A percentile compares a stretch with the other conserved stretches of the same genome.
phyloP scores from a whole-genome alignment of 2,797 vertebrate genomes.

The Liasis olivaceus region DNA sequence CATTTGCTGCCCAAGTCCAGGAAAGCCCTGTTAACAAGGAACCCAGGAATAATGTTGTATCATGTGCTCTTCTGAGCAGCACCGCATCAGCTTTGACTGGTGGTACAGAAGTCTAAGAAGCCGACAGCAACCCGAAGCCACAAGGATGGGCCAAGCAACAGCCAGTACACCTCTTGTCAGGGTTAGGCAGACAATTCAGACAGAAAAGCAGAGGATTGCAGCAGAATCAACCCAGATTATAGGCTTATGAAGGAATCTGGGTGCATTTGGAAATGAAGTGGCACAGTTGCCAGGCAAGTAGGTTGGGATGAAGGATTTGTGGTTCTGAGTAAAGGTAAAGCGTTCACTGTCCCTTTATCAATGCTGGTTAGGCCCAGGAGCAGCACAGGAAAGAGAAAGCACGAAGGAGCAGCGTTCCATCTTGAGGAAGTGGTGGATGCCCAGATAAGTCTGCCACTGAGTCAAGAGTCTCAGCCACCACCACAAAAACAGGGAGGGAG shows the following conservation, averaged over 20 bases:
- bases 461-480: slow-evolving; percentile 20
- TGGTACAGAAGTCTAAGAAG: neutral
- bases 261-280: slow-evolving; percentile 23
- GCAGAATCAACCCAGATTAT: slow-evolving; percentile 58
- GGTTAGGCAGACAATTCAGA: slow-evolving; percentile 48
- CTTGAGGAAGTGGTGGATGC: slow-evolving; percentile 42
- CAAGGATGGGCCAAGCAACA: neutral
- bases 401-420: slow-evolving; percentile 1
- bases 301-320: slow-evolving; percentile 1
- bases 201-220: slow-evolving; percentile 48
- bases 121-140: slow-evolving; percentile 8
- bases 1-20: neutral
- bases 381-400: slow-evolving; percentile 24
- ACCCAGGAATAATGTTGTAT: neutral
- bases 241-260: slow-evolving; percentile 56
- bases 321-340: neutral
- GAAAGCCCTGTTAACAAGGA: neutral
- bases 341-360: slow-evolving; percentile 31
- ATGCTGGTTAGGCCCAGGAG: rapidly evolving
- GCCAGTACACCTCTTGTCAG: neutral
- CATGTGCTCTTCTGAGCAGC: neutral
- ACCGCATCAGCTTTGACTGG: neutral
- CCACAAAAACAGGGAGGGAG: slow-evolving; percentile 3
- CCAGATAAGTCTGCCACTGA: neutral
- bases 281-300: slow-evolving; percentile 3